phyloP scores from a whole-genome alignment of 1,140 invertebrate species.

The Plectrocnemia conspersa region DNA sequence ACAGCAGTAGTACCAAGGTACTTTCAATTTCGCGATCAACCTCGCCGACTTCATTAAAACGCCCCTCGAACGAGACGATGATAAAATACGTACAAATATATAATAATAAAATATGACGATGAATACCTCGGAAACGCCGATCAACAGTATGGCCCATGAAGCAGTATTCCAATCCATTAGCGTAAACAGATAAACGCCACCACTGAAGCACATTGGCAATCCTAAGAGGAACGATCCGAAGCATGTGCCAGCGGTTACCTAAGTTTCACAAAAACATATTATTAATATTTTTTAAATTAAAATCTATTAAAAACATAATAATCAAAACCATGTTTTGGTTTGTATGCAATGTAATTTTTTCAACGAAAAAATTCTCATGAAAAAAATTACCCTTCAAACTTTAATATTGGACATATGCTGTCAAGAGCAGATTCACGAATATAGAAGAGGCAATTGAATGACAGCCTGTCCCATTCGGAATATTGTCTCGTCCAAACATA shows the following conservation, averaged over 20 bases:
- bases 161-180: conserved; percentile 78
- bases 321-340: too few species aligned
- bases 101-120: not conserved
- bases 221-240: conserved; percentile 59
- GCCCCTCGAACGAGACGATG: not conserved
- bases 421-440: conserved; percentile 23
- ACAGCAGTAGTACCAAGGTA: too few species aligned
- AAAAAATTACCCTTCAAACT: conserved; percentile 13
- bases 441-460: conserved; percentile 27
- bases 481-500: conserved; percentile 28
- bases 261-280: too few species aligned
- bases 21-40: too few species aligned
- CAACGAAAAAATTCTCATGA: not conserved
- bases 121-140: conserved; percentile 63
- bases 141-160: conserved; percentile 75
- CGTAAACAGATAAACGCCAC: conserved; percentile 71
- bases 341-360: too few species aligned
- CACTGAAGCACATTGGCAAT: conserved; percentile 64
- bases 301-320: too few species aligned
- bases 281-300: too few species aligned
- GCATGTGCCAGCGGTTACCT: conserved; percentile 60
- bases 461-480: conserved; percentile 17
- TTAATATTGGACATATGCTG: conserved; percentile 29
- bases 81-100: not conserved
- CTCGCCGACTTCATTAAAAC: not conserved